Conservation (phyloP, 2,797 vertebrate species). For the Mastacembelus armatus region DNA sequence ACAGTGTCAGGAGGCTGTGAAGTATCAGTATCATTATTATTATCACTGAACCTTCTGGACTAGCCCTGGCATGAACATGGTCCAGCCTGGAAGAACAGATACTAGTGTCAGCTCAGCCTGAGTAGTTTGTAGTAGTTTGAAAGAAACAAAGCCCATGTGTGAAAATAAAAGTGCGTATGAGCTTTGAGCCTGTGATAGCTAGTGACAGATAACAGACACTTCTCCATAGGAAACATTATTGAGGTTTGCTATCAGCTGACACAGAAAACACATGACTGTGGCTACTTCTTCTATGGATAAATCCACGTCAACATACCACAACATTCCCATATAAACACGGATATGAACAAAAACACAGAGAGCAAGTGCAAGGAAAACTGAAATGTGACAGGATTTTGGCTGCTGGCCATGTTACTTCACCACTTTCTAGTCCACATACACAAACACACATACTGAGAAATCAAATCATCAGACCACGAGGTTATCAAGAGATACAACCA, state of each 20-base stretch:
- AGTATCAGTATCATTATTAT: too few species aligned
- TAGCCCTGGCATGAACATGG: too few species aligned
- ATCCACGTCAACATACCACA: not conserved
- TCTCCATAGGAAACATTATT: not conserved
- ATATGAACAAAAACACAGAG: not conserved
- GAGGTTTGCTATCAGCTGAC: not conserved
- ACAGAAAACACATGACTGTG: not conserved
- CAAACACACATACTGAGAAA: constrained; percentile 14
- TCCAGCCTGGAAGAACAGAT: too few species aligned
- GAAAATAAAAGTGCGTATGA: not conserved
- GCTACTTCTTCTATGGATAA: too few species aligned
- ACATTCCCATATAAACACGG: not conserved
- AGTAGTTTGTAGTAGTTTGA: constrained; percentile 11
- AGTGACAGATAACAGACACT: not conserved
- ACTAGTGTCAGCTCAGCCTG: too few species aligned
- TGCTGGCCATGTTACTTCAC: not conserved
- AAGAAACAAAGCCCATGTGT: not conserved
- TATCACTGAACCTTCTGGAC: too few species aligned
- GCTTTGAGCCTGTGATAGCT: not conserved
- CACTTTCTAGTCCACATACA: not conserved
- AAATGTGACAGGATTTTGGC: constrained; percentile 4
- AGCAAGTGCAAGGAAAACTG: not conserved
- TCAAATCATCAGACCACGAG: constrained; percentile 25
- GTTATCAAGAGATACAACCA: constrained; percentile 10
- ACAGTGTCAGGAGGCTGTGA: too few species aligned